Conservation (phyloP, 1,140 invertebrate genomes). For the Tetraneura akinire region DNA sequence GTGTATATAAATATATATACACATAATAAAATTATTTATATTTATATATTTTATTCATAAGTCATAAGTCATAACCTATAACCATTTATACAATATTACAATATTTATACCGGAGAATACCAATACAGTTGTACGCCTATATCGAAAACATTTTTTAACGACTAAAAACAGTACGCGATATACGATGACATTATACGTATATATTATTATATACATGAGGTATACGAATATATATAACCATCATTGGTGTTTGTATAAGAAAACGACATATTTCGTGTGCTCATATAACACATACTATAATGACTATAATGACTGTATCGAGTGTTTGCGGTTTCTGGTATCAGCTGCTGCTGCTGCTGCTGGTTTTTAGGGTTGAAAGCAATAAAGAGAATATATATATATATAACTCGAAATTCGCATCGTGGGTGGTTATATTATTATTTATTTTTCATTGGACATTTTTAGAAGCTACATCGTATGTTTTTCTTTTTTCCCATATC, state of each 20-base stretch:
- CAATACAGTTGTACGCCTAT: no score
- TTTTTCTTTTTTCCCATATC: neutral
- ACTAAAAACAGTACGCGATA: conserved; percentile 21
- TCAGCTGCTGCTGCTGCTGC: conserved; percentile 35
- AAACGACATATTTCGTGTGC: neutral
- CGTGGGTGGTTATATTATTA: conserved; percentile 27
- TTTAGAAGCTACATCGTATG: neutral
- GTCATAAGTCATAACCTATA: no score
- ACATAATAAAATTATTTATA: no score
- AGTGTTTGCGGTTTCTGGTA: conserved; percentile 23
- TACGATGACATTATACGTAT: no score
- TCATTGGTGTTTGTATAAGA: neutral
- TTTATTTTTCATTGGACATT: conserved; percentile 24
- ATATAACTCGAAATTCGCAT: conserved; percentile 4
- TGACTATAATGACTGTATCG: conserved; percentile 14
- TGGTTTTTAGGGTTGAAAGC: conserved; percentile 32
- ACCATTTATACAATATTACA: no score
- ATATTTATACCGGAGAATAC: no score
- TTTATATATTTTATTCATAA: no score
- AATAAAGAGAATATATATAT: neutral
- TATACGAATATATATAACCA: no score
- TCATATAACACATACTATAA: neutral
- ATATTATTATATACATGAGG: no score
- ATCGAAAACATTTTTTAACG: no score
- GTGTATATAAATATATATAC: neutral